phyloP scores from a whole-genome alignment of 2,113 vertebrate genomes.

The Cyphomyrus discorhynchus region DNA sequence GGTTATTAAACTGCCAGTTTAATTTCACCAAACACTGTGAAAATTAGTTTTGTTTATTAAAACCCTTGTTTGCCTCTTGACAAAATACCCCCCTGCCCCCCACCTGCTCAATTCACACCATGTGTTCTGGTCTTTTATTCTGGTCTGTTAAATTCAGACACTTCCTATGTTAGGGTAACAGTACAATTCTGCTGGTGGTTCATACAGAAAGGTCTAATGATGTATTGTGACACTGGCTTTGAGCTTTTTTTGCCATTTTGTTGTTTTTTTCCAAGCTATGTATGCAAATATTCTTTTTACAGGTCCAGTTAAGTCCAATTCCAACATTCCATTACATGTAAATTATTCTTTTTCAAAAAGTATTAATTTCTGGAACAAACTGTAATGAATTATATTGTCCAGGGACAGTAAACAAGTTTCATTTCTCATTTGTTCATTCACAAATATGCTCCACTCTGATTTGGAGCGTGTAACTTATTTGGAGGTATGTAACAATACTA shows the following conservation, averaged over 20 bases:
- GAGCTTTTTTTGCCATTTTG: constrained; percentile 52
- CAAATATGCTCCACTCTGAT: not conserved
- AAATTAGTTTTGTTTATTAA: constrained; percentile 50
- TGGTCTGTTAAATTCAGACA: constrained; percentile 44
- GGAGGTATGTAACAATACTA: not conserved
- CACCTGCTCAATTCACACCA: constrained; percentile 17
- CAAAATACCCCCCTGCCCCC: constrained; percentile 24
- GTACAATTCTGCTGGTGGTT: constrained; percentile 64
- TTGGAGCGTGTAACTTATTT: not conserved
- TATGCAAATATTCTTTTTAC: constrained; percentile 48
- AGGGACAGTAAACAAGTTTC: not conserved
- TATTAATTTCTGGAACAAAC: constrained; percentile 25
- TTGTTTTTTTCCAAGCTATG: constrained; percentile 42
- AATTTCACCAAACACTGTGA: constrained; percentile 73
- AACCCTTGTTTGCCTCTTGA: not conserved
- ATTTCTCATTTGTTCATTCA: not conserved
- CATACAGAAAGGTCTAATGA: constrained; percentile 63
- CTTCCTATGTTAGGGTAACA: constrained; percentile 52
- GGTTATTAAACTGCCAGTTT: constrained; percentile 69
- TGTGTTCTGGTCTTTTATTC: constrained; percentile 12
- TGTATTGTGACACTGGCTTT: constrained; percentile 67
- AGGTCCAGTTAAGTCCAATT: constrained; percentile 42
- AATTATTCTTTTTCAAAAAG: constrained; percentile 17
- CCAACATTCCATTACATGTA: constrained; percentile 8
- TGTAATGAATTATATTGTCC: not conserved